Base-by-base conservation (phyloP, 2,113 vertebrate genomes). In the Nothocercus nigrocapillus region DNA sequence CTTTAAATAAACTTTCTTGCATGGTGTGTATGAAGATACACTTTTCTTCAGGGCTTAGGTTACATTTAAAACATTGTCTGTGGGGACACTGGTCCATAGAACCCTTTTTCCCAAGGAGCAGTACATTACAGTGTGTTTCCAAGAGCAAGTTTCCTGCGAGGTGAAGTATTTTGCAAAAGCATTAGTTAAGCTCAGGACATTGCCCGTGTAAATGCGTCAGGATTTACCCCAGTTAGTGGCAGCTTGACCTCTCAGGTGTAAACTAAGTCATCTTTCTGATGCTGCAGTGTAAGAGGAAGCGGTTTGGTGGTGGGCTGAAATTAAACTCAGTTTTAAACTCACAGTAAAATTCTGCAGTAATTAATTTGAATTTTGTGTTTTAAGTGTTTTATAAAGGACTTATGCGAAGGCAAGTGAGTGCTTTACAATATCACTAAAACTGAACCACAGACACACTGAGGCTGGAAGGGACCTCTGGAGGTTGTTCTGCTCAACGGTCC, bases 81-180 rank as follows among this genome's bases (percentile, higher is more conserved):
- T 77, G 20, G 2, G 44, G 10, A 62, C 58, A n/a, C 0, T 66
- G 36, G 13, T 20, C 7, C 15, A 36, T 27, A 70, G 42, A 92
- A 67, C 11, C 21, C 40, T 8, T 18, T 36, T 87, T 86, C 19
- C 47, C 47, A 61, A 34, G 34, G 15, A 89, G 21, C 13, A 86
- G 36, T 28, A 51, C 1, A 1, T 0, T 4, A 58, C 15, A 12
- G 15, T 0, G 1, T 68, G 53, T 51, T 30, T 25, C 13, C 7
- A 25, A 53, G 27, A 56, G 13, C 74, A 30, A 79, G 34, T 30
- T 93, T 64, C n/a, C 28, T 38, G 63, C 15, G n/a, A 81, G 25
- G 6, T n/a, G 19, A 90, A 3, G n/a, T 47, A 13, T 53, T 78
- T 45, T 70, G 30, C 36, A 82, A 63, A 63, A 76, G 61, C 61